Conservation (phyloP, 1,140 invertebrate genomes). For the Mya arenaria region DNA sequence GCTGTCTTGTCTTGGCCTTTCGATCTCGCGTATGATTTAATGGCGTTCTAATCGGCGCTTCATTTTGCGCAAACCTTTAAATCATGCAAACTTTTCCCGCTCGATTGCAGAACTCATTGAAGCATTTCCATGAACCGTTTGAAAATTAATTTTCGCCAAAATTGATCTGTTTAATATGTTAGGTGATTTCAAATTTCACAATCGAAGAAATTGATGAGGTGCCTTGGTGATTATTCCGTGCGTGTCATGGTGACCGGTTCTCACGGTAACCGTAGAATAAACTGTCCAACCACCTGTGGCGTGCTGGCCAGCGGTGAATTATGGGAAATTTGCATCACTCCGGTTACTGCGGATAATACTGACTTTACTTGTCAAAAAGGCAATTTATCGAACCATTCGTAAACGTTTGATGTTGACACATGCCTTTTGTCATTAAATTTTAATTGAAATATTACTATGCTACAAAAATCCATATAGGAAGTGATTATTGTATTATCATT, state of each 20-base stretch:
- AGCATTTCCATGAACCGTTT: constrained; percentile 50
- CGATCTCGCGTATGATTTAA: background rate
- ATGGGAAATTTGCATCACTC: constrained; percentile 48
- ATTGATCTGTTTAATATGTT: constrained; percentile 56
- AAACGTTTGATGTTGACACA: too few species aligned
- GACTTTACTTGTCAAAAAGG: background rate
- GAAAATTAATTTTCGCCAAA: constrained; percentile 56
- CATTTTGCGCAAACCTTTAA: constrained; percentile 16
- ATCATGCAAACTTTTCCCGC: constrained; percentile 40
- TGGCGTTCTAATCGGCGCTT: too few species aligned
- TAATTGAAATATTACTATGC: too few species aligned
- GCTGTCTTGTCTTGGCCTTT: too few species aligned
- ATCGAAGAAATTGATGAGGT: constrained; percentile 51
- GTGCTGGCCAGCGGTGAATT: constrained; percentile 32
- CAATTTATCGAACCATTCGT: background rate
- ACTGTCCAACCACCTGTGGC: constrained; percentile 60
- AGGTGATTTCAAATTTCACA: constrained; percentile 29
- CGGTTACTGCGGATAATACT: background rate
- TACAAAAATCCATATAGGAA: too few species aligned
- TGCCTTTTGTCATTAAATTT: too few species aligned
- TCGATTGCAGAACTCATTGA: constrained; percentile 31
- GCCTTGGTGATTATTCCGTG: constrained; percentile 2
- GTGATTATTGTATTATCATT: too few species aligned
- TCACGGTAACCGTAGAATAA: constrained; percentile 38
- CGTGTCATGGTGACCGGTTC: constrained; percentile 49